Conservation (phyloP, 2,888 invertebrate genomes). For the Acanthosepion pharaonis region DNA sequence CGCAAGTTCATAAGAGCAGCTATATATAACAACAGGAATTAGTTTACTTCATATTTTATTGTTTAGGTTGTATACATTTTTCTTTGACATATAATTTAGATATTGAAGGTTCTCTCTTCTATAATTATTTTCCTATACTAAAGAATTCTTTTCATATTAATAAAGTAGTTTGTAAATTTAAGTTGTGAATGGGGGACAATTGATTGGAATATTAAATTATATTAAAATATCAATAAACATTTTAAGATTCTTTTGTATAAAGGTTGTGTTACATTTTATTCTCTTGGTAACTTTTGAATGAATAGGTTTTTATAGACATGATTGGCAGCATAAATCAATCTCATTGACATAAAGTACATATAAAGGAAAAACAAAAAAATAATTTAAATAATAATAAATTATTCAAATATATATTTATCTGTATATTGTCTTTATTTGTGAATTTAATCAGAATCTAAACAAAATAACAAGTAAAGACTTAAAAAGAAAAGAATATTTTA, state of each 20-base stretch:
- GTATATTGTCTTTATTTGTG: not conserved
- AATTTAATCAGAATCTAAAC: not conserved
- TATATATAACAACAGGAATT: too few species aligned
- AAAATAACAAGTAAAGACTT: constrained; percentile 8
- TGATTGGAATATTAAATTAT: not conserved
- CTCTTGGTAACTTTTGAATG: too few species aligned
- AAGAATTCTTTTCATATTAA: not conserved
- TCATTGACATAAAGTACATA: not conserved
- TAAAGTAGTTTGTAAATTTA: not conserved
- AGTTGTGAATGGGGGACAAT: not conserved
- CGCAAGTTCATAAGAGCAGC: too few species aligned
- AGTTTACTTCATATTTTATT: not conserved
- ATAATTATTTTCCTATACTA: not conserved
- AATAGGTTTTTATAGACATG: not conserved
- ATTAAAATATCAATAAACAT: too few species aligned
- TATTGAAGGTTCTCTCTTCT: not conserved
- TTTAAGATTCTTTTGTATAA: too few species aligned
- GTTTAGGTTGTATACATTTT: not conserved
- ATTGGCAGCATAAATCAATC: not conserved
- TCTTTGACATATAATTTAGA: not conserved
- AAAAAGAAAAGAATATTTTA: not conserved
- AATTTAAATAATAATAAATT: not conserved
- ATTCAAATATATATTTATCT: not conserved
- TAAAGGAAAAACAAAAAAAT: not conserved
- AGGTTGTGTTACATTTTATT: too few species aligned